Evolutionary conservation across 2,888 invertebrate genomes (phyloP).

Genomic region (Agapostemon virescens): DNA sequence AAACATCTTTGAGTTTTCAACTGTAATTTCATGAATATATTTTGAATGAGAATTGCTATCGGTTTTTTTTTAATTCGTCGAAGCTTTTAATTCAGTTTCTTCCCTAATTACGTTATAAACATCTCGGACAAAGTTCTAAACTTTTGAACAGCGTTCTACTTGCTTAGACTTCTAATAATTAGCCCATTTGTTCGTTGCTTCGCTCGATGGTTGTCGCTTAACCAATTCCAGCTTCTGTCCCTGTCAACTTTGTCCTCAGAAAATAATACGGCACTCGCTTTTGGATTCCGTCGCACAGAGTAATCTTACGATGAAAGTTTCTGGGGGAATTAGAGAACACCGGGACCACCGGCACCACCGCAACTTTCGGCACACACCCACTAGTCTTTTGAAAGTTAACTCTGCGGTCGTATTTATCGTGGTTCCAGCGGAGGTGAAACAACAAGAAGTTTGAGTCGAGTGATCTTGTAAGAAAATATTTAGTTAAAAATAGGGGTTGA

Average conservation of each 20-base stretch:
- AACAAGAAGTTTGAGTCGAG: slow-evolving; percentile 4
- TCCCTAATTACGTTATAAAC: background rate
- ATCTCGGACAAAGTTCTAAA: background rate
- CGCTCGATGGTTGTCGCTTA: background rate
- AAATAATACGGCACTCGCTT: slow-evolving; percentile 35
- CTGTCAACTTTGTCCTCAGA: background rate
- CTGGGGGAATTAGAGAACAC: slow-evolving; percentile 34
- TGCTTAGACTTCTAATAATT: background rate
- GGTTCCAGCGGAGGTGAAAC: background rate
- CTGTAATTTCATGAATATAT: no score
- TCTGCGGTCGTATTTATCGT: slow-evolving; percentile 26
- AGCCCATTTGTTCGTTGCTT: background rate
- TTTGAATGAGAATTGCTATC: no score
- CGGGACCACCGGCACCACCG: slow-evolving; percentile 6
- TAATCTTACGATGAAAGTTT: slow-evolving; percentile 33
- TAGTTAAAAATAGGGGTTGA: no score
- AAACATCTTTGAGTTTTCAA: no score
- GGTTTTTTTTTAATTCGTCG: no score
- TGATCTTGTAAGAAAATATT: slow-evolving; percentile 21
- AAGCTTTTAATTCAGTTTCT: no score
- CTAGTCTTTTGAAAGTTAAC: slow-evolving; percentile 34
- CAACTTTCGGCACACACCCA: slow-evolving; percentile 6
- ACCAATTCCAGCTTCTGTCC: background rate
- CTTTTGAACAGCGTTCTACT: background rate
- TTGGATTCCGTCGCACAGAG: slow-evolving; percentile 19